A percentile compares a stretch with the other conserved stretches of the same genome.
Conservation (phyloP, 2,888 invertebrate species). For the Lycocerus yunnanus region DNA sequence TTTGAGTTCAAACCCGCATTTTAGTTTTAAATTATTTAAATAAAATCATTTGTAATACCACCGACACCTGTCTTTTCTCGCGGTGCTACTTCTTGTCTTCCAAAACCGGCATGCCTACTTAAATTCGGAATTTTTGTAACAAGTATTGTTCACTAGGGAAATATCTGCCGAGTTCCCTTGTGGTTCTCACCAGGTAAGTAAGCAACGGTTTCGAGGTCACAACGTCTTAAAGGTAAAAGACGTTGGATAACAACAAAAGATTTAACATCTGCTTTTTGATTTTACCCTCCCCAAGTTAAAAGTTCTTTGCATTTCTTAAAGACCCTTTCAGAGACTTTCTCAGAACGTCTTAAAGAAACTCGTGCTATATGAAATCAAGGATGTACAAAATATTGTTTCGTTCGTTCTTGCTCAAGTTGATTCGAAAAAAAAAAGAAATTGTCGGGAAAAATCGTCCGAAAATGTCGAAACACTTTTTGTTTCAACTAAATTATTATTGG, state of each 20-base stretch:
- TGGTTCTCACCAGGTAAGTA: slow-evolving; percentile 19
- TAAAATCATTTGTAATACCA: background rate
- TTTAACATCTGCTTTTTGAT: slow-evolving; percentile 53
- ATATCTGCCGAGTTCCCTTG: slow-evolving; percentile 5
- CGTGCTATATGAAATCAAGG: slow-evolving; percentile 33
- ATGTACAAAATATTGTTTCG: slow-evolving; percentile 11
- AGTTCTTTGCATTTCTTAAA: slow-evolving; percentile 36
- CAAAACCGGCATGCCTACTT: background rate
- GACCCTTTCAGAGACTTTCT: slow-evolving; percentile 45
- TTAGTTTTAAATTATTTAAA: background rate
- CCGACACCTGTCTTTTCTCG: slow-evolving; percentile 12
- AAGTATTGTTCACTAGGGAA: background rate
- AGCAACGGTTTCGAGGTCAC: slow-evolving; percentile 25
- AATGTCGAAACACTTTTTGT: background rate
- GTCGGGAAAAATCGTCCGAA: too few relatives aligned
- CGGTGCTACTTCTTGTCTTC: background rate
- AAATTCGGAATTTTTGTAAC: background rate
- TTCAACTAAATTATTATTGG: background rate
- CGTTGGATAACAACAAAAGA: slow-evolving; percentile 47
- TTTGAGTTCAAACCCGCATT: slow-evolving; percentile 53
- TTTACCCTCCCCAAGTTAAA: slow-evolving; percentile 51
- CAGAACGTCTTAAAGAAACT: slow-evolving; percentile 48
- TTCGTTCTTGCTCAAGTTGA: background rate
- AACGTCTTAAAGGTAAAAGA: slow-evolving; percentile 47
- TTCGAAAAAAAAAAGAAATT: too few relatives aligned